These are phyloP conservation scores for Eupristina koningsbergeri DNA, from an alignment of 1,140 invertebrate genomes.

Conservation along the genomic window DNA sequence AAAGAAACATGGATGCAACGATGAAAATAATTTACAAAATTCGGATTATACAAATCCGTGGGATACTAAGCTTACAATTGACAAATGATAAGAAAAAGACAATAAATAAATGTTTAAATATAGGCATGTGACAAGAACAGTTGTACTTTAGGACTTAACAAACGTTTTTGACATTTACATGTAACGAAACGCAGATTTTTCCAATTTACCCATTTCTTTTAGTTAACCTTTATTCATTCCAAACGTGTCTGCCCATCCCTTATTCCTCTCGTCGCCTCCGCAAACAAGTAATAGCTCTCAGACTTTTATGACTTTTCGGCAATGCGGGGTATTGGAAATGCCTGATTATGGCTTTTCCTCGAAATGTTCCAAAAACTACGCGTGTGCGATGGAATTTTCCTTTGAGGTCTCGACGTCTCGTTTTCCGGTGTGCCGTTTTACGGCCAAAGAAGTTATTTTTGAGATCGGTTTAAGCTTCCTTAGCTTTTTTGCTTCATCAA, in stretches of 20 bases:
- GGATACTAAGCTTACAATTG: no score
- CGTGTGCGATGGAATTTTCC: background rate
- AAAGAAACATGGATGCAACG: no score
- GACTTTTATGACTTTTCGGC: background rate
- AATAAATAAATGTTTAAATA: background rate
- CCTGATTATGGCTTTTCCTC: slow-evolving; percentile 22
- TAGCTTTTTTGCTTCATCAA: background rate
- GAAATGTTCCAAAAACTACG: background rate
- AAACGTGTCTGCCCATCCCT: no score
- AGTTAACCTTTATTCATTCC: background rate
- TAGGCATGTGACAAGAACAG: no score
- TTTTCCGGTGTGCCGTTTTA: background rate
- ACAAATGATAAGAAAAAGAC: no score
- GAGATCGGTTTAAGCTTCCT: background rate
- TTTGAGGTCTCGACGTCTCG: background rate
- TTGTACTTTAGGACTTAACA: background rate
- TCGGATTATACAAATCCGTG: no score
- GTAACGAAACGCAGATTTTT: background rate
- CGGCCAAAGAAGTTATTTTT: background rate
- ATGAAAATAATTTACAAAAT: no score
- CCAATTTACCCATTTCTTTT: background rate
- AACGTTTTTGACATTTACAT: background rate
- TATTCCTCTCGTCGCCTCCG: background rate
- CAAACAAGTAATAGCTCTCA: background rate
- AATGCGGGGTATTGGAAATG: background rate